Evolutionary conservation across 1,140 invertebrate species (phyloP).

Genomic region (Aleiodes sp.): DNA sequence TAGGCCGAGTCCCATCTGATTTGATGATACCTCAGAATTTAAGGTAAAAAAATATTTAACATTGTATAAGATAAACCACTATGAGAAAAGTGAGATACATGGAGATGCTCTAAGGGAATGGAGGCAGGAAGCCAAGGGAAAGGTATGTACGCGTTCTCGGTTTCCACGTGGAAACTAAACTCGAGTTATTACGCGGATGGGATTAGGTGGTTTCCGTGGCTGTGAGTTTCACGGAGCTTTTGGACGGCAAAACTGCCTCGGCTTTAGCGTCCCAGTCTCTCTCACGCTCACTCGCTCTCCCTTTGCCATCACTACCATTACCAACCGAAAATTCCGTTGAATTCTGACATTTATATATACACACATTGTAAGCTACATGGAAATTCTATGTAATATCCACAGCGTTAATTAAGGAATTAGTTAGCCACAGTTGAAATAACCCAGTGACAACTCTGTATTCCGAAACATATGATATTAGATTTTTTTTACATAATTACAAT

Average conservation of each 20-base stretch:
- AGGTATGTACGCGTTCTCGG: constrained; percentile 3
- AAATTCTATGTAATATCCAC: constrained; percentile 21
- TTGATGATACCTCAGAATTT: too few relatives aligned
- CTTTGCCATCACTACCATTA: constrained; percentile 5
- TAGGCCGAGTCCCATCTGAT: too few relatives aligned
- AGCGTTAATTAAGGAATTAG: constrained; percentile 26
- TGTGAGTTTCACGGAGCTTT: constrained; percentile 21
- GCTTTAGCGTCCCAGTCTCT: constrained; percentile 9
- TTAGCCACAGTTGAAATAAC: neutral
- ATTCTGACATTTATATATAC: neutral
- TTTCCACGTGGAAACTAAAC: constrained; percentile 19
- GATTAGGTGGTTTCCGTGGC: constrained; percentile 29
- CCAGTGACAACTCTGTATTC: neutral
- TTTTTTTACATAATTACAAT: neutral
- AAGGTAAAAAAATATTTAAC: too few relatives aligned
- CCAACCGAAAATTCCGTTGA: constrained; percentile 14
- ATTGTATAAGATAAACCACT: too few relatives aligned
- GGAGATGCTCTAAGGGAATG: too few relatives aligned
- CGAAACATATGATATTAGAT: neutral
- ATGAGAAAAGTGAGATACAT: too few relatives aligned
- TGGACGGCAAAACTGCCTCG: constrained; percentile 22
- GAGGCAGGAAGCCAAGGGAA: too few relatives aligned
- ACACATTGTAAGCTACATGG: neutral
- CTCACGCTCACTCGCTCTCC: neutral
- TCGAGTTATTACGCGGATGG: constrained; percentile 17